Base-by-base conservation (phyloP, 2,113 vertebrate genomes). In the Telmatochromis sp. region DNA sequence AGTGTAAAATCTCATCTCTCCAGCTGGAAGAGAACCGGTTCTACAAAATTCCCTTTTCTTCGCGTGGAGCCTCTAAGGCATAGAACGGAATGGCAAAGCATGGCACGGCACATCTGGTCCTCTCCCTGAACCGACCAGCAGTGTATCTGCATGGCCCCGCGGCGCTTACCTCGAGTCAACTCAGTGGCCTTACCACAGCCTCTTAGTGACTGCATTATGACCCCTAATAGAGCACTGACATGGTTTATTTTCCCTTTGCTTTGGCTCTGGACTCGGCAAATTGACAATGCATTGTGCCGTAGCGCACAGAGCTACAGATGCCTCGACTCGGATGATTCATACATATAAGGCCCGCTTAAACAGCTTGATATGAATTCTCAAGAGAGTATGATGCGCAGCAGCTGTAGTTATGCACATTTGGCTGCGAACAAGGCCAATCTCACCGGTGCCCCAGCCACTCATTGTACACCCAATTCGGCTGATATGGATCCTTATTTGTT, bases 21-120 rank as follows among this genome's bases (percentile, higher is more conserved):
- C 91, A 95, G 89, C 92, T 93, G 90, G 94, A 93, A 90, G 92
- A 80, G 93, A 96, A 96, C 94, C 88, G 95, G 95, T 96, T 95
- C n/a, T 86, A 87, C 95, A 89, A 94, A 95, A 96, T 95, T 95
- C 92, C 92, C 93, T 94, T 81, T 86, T 86, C 91, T 92, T 81
- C 53, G 86, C 57, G 35, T 88, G 87, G 82, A 95, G 94, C 95
- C 94, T 94, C 60, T 12, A 57, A 94, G 92, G 94, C 94, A 93
- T 60, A 50, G 86, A 86, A 37, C 86, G 80, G 89, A 94, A 93
- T 81, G 85, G 90, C 12, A 71, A 87, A 92, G 91, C 95, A 95
- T 93, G 94, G 95, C 88, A 89, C 90, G 26, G 92, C 95, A 95
- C 86, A 95, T 85, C 92, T 90, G 86, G 54, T 86, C 50, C 63